Evolutionary conservation across 2,797 vertebrate species (phyloP), one percentile per base, ranked within the genome.

Genomic region (Hybognathus amarus): DNA sequence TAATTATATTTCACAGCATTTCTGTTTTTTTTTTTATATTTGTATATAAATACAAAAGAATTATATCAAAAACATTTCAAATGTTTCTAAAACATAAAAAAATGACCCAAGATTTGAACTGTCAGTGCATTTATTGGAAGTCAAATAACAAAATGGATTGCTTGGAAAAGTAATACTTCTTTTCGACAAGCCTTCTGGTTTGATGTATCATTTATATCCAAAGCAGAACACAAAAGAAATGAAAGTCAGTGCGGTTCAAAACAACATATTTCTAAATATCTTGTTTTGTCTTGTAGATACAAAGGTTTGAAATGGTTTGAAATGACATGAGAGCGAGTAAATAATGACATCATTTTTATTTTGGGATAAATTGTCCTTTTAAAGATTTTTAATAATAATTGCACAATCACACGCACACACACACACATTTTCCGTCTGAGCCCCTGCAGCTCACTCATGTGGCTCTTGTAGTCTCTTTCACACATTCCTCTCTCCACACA

Each of bases 401-500:
- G 13, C 0, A 27, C 11, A 33, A 1, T 36, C 52, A 61, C 42
- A 74, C 83, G 87, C 87, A 86, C 89, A 81, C 0, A 80, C 8
- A 54, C 87, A 86, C 88, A 77, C 78, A 90, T 88, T 96, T 93
- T 95, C 93, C 93, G 95, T 94, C 93, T 94, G 95, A 95, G 96
- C 96, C 95, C 96, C 88, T 93, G 94, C 95, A 94, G 92, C 94
- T 95, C 95, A 95, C 97, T 97, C 96, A 96, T 94, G 94, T 93
- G 95, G 95, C 94, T 92, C 92, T 93, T 91, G 93, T 93, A 92
- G 92, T 94, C 94, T 95, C 94, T 95, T 94, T 94, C 79, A 52
- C 92, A 45, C 59, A 67, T 75, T 90, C 87, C 85, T 88, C 89
- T 88, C 81, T 63, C 71, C 20, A 74, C 76, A 82, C 50, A 69